Evolutionary conservation across 2,888 invertebrate genomes (phyloP).

Genomic region (Dascillus cervinus): DNA sequence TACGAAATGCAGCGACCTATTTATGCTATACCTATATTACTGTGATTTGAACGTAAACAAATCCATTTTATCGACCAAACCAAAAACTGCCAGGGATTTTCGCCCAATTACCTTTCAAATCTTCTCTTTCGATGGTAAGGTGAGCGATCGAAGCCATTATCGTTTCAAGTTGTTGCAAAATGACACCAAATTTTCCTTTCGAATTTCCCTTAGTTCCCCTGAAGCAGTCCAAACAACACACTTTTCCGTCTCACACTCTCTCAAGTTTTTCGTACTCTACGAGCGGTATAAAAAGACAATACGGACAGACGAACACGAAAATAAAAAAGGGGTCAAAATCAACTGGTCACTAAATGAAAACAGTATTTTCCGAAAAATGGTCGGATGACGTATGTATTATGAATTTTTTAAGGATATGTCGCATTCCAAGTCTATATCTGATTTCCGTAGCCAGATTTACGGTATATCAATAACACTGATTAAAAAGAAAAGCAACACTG

Average conservation of each 20-base stretch:
- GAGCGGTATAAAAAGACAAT: slow-evolving; percentile 1
- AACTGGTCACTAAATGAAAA: slow-evolving; percentile 14
- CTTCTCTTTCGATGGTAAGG: slow-evolving; percentile 8
- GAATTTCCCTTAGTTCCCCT: slow-evolving; percentile 11
- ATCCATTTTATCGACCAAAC: too few species aligned
- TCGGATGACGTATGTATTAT: slow-evolving; percentile 73
- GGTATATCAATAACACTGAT: neutral
- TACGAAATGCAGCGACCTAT: too few species aligned
- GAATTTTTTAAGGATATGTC: slow-evolving; percentile 63
- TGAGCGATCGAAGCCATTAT: slow-evolving; percentile 10
- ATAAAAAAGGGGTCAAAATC: slow-evolving; percentile 7
- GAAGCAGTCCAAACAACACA: slow-evolving; percentile 15
- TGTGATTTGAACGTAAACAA: too few species aligned
- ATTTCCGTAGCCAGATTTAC: slow-evolving; percentile 52
- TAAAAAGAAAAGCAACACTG: too few species aligned
- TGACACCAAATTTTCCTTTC: slow-evolving; percentile 7
- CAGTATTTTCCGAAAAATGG: slow-evolving; percentile 60
- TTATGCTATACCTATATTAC: too few species aligned
- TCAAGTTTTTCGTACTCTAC: too few species aligned
- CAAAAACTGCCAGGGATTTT: neutral
- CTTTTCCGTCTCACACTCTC: slow-evolving; percentile 6
- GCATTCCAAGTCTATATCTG: slow-evolving; percentile 65
- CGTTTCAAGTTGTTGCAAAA: slow-evolving; percentile 12
- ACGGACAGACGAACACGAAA: slow-evolving; percentile 1
- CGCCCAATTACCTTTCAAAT: slow-evolving; percentile 9